A percentile compares a stretch with the other conserved stretches of the same genome.
These are phyloP conservation scores for Eurytoma adleriae DNA, from an alignment of 2,888 invertebrate species.

Conservation along the genomic window DNA sequence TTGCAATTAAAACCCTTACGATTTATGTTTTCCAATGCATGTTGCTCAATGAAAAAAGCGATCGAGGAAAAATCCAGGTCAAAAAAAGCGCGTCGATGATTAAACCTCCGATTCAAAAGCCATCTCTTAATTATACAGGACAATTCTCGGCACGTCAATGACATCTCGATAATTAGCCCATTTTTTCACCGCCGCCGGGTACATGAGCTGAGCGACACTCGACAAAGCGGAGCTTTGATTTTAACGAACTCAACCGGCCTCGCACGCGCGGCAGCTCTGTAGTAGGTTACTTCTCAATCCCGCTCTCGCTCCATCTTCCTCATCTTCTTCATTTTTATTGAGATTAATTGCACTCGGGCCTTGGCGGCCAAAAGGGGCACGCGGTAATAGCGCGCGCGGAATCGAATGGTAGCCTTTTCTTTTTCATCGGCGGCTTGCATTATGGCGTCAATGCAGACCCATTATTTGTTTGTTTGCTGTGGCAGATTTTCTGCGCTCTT, in stretches of 20 bases:
- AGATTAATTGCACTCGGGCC: slow-evolving; percentile 7
- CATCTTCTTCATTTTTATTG: slow-evolving; percentile 1
- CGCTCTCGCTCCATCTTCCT: not conserved
- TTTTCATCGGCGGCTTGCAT: not conserved
- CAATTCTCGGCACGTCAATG: too few relatives aligned
- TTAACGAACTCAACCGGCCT: slow-evolving; percentile 5
- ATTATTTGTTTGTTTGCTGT: not conserved
- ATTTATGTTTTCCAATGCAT: too few relatives aligned
- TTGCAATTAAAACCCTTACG: too few relatives aligned
- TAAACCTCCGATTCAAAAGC: too few relatives aligned
- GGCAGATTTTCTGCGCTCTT: not conserved
- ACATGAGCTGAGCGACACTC: not conserved
- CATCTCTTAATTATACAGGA: too few relatives aligned
- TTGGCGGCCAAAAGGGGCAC: too few relatives aligned
- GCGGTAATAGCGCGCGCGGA: not conserved
- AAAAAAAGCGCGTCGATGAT: too few relatives aligned
- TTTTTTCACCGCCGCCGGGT: too few relatives aligned
- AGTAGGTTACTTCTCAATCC: not conserved
- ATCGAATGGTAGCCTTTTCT: not conserved
- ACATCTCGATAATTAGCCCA: too few relatives aligned
- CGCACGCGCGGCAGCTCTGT: slow-evolving; percentile 1
- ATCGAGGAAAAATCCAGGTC: too few relatives aligned
- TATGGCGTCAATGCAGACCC: not conserved
- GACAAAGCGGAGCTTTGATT: not conserved
- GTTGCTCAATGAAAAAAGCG: too few relatives aligned